Conservation (phyloP, 2,113 vertebrate genomes). For the Perca fluviatilis region DNA sequence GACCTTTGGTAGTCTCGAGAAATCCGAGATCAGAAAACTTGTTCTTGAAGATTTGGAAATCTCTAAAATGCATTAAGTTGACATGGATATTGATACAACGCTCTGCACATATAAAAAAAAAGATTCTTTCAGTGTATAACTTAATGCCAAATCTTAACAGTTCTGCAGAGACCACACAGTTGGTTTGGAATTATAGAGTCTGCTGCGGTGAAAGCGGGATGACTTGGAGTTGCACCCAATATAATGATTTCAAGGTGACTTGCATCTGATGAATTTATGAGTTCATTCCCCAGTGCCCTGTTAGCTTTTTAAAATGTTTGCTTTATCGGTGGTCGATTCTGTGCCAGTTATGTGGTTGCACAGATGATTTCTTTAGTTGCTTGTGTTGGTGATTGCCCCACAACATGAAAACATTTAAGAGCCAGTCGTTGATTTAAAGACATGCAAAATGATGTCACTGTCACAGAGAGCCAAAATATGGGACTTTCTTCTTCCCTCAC, state of each 20-base stretch:
- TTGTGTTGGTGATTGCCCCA: background rate
- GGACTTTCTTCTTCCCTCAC: background rate
- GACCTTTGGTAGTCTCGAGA: slow-evolving; percentile 17
- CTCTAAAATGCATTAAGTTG: background rate
- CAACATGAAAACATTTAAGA: slow-evolving; percentile 9
- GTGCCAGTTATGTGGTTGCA: background rate
- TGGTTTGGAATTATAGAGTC: slow-evolving; percentile 11
- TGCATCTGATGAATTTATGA: slow-evolving; percentile 15
- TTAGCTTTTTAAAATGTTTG: slow-evolving; percentile 22
- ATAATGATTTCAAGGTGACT: slow-evolving; percentile 23
- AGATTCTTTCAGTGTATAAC: background rate
- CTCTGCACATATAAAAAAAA: background rate
- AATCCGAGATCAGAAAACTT: slow-evolving; percentile 2
- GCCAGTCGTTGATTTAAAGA: background rate
- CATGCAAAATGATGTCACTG: background rate
- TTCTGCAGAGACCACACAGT: slow-evolving; percentile 20
- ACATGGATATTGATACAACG: background rate
- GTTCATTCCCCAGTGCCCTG: slow-evolving; percentile 1
- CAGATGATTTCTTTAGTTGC: background rate
- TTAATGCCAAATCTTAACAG: background rate
- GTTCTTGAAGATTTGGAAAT: slow-evolving; percentile 7
- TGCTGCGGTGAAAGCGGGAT: slow-evolving; percentile 12
- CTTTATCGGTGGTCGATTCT: background rate
- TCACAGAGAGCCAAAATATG: background rate
- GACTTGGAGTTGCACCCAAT: slow-evolving; percentile 3